Percentiles rank a stretch among this genome's conserved stretches.
Conservation (phyloP, 92 coral and sea anemone genomes). For the Metridium senile region DNA sequence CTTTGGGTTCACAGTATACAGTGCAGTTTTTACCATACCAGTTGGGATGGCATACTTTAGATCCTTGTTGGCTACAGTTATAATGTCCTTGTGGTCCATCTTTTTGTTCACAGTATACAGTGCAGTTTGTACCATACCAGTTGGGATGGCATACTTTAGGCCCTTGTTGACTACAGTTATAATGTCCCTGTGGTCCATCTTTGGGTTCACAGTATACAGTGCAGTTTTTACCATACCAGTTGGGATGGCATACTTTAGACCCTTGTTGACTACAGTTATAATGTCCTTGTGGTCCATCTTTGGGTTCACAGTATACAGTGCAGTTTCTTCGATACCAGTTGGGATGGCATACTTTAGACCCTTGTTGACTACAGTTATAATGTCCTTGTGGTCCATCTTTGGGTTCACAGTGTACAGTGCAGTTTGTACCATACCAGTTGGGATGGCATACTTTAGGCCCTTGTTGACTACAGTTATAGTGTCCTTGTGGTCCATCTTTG, state of each 20-base stretch:
- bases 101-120: too few species aligned
- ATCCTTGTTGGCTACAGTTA: too few species aligned
- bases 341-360: constrained; percentile 42
- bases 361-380: constrained; percentile 42
- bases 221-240: constrained; percentile 74
- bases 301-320: constrained; percentile 44
- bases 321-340: constrained; percentile 81
- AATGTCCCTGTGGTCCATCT: too few species aligned
- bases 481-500: constrained; percentile 37
- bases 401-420: constrained; percentile 64
- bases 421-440: constrained; percentile 59
- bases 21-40: too few species aligned
- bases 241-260: constrained; percentile 45
- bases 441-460: constrained; percentile 50
- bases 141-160: too few species aligned
- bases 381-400: constrained; percentile 54
- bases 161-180: too few species aligned
- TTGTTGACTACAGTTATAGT: constrained; percentile 54
- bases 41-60: too few species aligned
- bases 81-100: too few species aligned
- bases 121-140: too few species aligned
- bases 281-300: constrained; percentile 35
- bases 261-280: constrained; percentile 55
- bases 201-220: too few species aligned
- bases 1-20: too few species aligned